phyloP scores from a whole-genome alignment of 2,888 invertebrate genomes.

The Caenorhabditis imperialis region DNA sequence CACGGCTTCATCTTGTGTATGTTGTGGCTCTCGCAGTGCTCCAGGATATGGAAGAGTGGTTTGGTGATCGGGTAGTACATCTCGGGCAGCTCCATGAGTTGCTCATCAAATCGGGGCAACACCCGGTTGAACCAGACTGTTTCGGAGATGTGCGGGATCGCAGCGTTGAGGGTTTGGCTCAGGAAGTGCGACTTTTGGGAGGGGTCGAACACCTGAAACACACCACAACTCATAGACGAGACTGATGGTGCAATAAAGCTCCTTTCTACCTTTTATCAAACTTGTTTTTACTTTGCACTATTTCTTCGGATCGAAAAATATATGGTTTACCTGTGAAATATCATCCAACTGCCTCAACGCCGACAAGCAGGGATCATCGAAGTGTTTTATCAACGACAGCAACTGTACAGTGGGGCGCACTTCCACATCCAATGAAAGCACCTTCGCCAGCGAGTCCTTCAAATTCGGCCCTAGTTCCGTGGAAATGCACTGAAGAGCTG shows the following conservation, averaged over 20 bases:
- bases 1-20: constrained; percentile 73
- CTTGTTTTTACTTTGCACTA: too few species aligned
- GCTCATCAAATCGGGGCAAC: constrained; percentile 73
- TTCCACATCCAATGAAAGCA: constrained; percentile 82
- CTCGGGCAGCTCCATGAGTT: constrained; percentile 66
- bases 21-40: constrained; percentile 75
- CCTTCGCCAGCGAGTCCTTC: constrained; percentile 68
- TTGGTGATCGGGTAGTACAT: constrained; percentile 69
- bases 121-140: constrained; percentile 76
- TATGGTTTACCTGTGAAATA: constrained; percentile 84
- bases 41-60: constrained; percentile 75
- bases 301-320: too few species aligned
- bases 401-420: constrained; percentile 92
- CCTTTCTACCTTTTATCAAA: too few species aligned
- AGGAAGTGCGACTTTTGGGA: constrained; percentile 91
- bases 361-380: constrained; percentile 90
- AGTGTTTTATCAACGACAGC: constrained; percentile 85
- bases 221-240: not conserved
- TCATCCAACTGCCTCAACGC: constrained; percentile 94
- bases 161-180: constrained; percentile 82
- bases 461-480: constrained; percentile 84
- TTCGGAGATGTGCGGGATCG: constrained; percentile 73
- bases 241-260: not conserved
- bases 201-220: constrained; percentile 85
- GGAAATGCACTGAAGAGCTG: constrained; percentile 69